These are phyloP conservation scores for Tapirus terrestris DNA, from an alignment of 2,113 vertebrate species.

Conservation along the genomic window DNA sequence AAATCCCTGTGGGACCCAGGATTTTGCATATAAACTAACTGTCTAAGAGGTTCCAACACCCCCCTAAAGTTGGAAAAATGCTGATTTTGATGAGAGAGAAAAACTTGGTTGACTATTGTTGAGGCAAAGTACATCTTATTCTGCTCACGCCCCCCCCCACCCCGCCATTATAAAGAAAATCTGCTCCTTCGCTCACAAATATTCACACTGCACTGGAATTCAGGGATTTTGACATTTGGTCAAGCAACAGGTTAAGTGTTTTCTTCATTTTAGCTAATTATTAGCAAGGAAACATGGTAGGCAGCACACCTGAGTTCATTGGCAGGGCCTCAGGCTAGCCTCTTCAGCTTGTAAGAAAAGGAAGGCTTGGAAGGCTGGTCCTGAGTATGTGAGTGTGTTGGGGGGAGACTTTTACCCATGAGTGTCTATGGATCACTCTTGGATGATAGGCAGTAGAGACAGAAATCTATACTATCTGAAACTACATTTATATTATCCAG, in stretches of 20 bases:
- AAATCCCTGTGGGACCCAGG: background rate
- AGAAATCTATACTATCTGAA: constrained; percentile 5
- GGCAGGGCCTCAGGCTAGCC: background rate
- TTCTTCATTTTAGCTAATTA: background rate
- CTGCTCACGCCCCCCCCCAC: background rate
- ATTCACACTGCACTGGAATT: background rate
- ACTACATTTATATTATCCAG: background rate
- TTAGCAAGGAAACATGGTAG: background rate
- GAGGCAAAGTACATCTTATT: background rate
- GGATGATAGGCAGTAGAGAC: background rate
- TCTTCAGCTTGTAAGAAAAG: background rate
- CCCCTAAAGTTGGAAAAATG: background rate
- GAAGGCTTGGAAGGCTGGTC: background rate
- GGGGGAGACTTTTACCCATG: background rate
- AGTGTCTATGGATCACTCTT: background rate
- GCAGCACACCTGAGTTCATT: background rate
- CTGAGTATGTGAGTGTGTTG: background rate
- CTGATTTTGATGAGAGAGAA: background rate
- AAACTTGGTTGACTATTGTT: background rate
- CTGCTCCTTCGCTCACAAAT: background rate
- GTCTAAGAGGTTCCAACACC: background rate
- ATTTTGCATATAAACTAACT: background rate
- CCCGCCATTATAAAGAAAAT: background rate
- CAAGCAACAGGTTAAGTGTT: background rate
- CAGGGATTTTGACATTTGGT: background rate